Base-by-base conservation (phyloP, 2,888 invertebrate species). In the Idaea dimidiata region DNA sequence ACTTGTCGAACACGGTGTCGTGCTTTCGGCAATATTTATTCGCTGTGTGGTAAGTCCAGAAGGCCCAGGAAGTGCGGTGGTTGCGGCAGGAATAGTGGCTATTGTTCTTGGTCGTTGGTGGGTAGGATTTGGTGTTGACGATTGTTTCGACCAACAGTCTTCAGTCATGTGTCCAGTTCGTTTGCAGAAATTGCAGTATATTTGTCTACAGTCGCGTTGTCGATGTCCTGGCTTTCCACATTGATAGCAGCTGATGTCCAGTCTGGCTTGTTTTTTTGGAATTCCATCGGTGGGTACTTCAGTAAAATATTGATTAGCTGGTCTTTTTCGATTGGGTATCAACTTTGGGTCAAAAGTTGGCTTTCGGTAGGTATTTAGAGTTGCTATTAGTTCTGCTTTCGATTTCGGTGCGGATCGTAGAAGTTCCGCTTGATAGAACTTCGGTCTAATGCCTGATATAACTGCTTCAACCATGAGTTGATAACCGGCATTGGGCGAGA, bases 221-320 rank as follows among this genome's bases (percentile, higher is more conserved):
- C 54, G 54, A 16, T 54, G 54, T 54, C 54, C 54, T 54, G 54
- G 16, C 16, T 54, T 54, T 16, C 54, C 54, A 54, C 54, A 54
- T 54, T 54, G 54, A 16, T 54, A 54, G 16, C 54, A 54, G 54
- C 16, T 54, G 5, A 54, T 10, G n/a, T 57, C 24, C 59, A 59
- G 32, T 17, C 53, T 53, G 43, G 16, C 16, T 33, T 59, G 24
- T 14, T 54, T 2, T 54, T 16, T 54, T 54, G 32, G 32, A 7
- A 6, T 32, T 32, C 32, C 32, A 32, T 32, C 4, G 32, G 32
- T 32, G 7, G 32, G 4, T 32, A 7, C 32, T 32, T 32, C 32
- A 32, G 32, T 4, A 32, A 32, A 4, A 32, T 32, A 6, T 4
- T 32, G 32, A 7, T 32, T 4, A 32, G 33, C 33, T 33, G 33